Evolutionary conservation across 1,140 invertebrate species (phyloP).

Genomic region (Drosophila chauvacae): DNA sequence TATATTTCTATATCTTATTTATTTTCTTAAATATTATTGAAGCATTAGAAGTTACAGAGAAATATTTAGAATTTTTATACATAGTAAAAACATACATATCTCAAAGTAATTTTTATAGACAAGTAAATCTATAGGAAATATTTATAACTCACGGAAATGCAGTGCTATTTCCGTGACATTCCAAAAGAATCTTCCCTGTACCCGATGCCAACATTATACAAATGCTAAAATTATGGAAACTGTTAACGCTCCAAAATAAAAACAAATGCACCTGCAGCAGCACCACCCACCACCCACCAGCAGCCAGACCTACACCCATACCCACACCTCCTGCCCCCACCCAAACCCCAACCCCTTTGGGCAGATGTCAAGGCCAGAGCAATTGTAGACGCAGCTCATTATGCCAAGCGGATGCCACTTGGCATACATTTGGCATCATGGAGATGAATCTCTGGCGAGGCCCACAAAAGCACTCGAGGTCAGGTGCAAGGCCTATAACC

Average conservation of each 20-base stretch:
- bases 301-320: background rate
- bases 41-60: background rate
- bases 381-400: constrained; percentile 75
- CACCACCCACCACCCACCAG: background rate
- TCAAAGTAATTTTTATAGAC: too few relatives aligned
- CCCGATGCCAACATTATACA: constrained; percentile 39
- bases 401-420: constrained; percentile 78
- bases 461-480: constrained; percentile 31
- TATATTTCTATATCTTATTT: background rate
- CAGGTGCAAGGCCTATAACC: constrained; percentile 37
- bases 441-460: constrained; percentile 41
- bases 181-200: background rate
- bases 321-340: background rate
- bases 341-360: background rate
- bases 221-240: constrained; percentile 69
- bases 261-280: constrained; percentile 40
- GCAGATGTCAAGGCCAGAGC: constrained; percentile 65
- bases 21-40: background rate
- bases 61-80: background rate
- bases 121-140: too few relatives aligned
- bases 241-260: constrained; percentile 46
- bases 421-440: constrained; percentile 70
- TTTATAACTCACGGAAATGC: too few relatives aligned
- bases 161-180: background rate
- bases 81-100: background rate